Base-by-base conservation (phyloP, 2,797 vertebrate genomes). In the Acipenser ruthenus region DNA sequence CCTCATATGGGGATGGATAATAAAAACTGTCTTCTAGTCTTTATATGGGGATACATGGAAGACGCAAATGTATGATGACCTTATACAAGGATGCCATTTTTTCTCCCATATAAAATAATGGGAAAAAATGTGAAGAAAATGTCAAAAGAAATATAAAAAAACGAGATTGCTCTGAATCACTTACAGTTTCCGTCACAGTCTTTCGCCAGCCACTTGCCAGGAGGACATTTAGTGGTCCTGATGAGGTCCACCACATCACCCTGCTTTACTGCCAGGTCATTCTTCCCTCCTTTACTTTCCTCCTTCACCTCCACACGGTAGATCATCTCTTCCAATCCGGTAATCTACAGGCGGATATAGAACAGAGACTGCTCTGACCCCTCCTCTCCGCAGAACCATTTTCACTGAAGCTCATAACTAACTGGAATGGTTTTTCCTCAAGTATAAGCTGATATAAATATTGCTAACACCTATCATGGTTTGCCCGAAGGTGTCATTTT, bases 121-220 rank as follows among this genome's bases (percentile, higher is more conserved):
- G 60, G 11, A 55, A 50, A 18, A 23, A 63, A 48, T 55, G n/a
- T 47, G 8, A 49, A 10, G 3, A 6, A 49, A 11, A 11, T 37
- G 12, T 50, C 50, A 37, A 49, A 6, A 63, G 8, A 49, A 13
- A 55, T 2, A 18, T 13, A 49, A 50, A 49, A 66, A 65, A 65
- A 49, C 62, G 64, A 64, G 60, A 52, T 11, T 60, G 63, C 56
- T 51, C 51, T 49, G 7, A 8, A 7, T 1, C 58, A 86, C 95
- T 92, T 84, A 96, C 94, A 82, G 73, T 78, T 85, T 76, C 85
- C 86, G 60, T 67, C 76, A 67, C 72, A 15, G 79, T 82, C 84
- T 69, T 81, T 85, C 68, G 85, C 84, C 75, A 91, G 83, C 83
- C 88, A 86, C 64, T 75, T 82, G 49, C 84, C 90, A 68, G 81